Evolutionary conservation across 2,113 vertebrate genomes (phyloP).

Genomic region (Glaucidium brasilianum): DNA sequence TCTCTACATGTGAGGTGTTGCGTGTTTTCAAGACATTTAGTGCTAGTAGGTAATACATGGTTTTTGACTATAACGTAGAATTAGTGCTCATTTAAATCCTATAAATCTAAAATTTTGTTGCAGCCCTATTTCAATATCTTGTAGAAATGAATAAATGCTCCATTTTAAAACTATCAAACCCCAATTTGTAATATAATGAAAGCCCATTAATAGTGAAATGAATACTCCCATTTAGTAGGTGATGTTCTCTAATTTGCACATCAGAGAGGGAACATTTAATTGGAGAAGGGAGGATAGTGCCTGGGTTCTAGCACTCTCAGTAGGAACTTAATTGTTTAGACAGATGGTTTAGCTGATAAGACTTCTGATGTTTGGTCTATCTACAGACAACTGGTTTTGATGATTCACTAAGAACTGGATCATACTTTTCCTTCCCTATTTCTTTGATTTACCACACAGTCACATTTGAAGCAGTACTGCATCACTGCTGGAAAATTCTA

Average conservation of each 20-base stretch:
- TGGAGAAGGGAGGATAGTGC: not conserved
- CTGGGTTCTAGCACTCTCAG: not conserved
- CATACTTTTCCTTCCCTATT: not conserved
- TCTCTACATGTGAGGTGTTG: not conserved
- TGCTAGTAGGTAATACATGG: not conserved
- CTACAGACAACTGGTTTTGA: not conserved
- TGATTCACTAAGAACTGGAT: slow-evolving; percentile 9
- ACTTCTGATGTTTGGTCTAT: not conserved
- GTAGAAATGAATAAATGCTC: not conserved
- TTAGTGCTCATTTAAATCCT: not conserved
- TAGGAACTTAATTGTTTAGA: not conserved
- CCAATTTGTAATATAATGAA: not conserved
- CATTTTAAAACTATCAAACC: not conserved
- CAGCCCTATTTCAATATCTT: not conserved
- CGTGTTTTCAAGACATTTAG: not conserved
- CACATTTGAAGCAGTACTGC: not conserved
- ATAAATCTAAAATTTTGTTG: not conserved
- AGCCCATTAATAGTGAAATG: not conserved
- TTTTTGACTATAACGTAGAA: not conserved
- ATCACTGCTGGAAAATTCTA: not conserved
- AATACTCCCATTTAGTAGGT: not conserved
- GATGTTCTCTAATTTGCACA: not conserved
- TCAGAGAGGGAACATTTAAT: not conserved
- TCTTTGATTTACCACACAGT: not conserved
- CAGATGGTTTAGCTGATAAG: not conserved